Evolutionary conservation across 1,140 invertebrate species (phyloP).

Genomic region (Drosophila cardini): DNA sequence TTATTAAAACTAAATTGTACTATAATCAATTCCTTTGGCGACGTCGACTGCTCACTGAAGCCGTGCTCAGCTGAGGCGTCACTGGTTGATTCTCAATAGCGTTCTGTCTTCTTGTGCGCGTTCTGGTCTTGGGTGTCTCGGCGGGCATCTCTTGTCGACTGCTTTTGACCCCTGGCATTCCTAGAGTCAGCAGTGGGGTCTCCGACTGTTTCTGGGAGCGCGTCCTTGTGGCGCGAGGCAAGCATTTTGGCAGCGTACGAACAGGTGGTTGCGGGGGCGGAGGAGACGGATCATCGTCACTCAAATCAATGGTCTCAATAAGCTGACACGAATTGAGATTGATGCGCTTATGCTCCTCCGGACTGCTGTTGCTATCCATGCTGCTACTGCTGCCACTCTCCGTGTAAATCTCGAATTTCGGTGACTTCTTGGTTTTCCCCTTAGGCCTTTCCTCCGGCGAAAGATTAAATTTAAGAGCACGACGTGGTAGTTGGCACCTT

Average conservation of each 20-base stretch:
- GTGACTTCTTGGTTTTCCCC: conserved; percentile 26
- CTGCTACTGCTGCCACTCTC: conserved; percentile 42
- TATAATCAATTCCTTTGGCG: conserved; percentile 48
- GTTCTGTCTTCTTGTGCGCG: conserved; percentile 5
- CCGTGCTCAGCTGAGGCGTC: not conserved
- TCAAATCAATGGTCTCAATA: conserved; percentile 50
- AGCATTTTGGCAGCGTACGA: not conserved
- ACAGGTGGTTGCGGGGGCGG: not conserved
- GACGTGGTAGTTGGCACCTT: not conserved
- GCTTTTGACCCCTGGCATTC: not conserved
- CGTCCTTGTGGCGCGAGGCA: conserved; percentile 1
- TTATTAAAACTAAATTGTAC: not conserved
- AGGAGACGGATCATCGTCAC: conserved; percentile 43
- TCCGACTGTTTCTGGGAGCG: conserved; percentile 9
- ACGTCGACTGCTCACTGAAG: conserved; percentile 24
- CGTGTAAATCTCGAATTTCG: conserved; percentile 48
- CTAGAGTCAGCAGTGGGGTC: not conserved
- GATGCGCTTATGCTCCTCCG: conserved; percentile 6
- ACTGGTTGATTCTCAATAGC: not conserved
- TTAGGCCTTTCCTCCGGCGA: conserved; percentile 55
- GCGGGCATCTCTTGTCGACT: not conserved
- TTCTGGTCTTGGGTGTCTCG: conserved; percentile 30
- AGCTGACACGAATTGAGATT: conserved; percentile 64
- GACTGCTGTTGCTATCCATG: conserved; percentile 19
- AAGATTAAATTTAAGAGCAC: conserved; percentile 52